These are phyloP conservation scores for Hapalemur alaotrensis DNA, from an alignment of 2,797 vertebrate species.

Conservation along the genomic window DNA sequence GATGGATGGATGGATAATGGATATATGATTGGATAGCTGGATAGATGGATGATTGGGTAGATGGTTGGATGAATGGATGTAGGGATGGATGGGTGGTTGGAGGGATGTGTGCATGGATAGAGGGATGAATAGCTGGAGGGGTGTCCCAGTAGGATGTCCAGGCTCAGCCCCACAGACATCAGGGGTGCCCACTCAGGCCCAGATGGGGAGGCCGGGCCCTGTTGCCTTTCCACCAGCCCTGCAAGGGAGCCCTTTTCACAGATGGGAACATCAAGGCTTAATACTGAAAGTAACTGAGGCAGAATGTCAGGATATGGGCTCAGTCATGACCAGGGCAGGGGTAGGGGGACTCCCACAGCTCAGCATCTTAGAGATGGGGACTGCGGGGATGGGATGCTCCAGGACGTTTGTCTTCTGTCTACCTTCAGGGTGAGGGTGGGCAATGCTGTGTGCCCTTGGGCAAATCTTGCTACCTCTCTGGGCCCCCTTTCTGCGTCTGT, in stretches of 20 bases:
- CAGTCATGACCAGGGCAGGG: accelerated
- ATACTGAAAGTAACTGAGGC: not conserved
- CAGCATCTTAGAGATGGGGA: no score
- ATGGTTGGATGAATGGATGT: accelerated
- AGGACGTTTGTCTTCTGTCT: accelerated
- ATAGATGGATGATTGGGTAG: not conserved
- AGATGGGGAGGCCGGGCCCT: not conserved
- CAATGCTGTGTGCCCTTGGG: not conserved
- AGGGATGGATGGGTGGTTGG: no score
- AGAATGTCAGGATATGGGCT: not conserved
- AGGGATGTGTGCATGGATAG: no score
- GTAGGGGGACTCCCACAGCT: not conserved
- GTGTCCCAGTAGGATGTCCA: not conserved
- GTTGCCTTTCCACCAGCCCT: not conserved
- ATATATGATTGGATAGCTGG: not conserved
- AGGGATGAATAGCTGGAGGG: not conserved
- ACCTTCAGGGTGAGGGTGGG: not conserved
- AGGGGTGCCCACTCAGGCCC: not conserved
- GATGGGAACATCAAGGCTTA: not conserved
- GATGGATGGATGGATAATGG: not conserved
- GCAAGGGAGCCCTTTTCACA: not conserved
- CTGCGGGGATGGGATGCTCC: accelerated
- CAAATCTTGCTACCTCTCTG: not conserved
- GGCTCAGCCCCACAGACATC: not conserved
- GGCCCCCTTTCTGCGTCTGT: not conserved